phyloP scores from a whole-genome alignment of 2,797 vertebrate species.

The Microtus obscurus region DNA sequence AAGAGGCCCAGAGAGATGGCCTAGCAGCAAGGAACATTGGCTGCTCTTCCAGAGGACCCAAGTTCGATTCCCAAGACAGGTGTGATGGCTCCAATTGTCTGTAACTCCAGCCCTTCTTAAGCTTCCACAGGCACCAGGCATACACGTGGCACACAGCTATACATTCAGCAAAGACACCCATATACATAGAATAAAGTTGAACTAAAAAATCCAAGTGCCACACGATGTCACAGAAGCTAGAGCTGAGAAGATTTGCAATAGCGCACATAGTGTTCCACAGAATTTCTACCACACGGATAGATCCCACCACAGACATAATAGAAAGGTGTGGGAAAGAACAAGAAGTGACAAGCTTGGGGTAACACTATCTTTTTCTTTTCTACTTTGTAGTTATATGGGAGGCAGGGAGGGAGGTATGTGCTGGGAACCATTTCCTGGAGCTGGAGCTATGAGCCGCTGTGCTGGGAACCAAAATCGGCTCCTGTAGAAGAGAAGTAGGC shows the following conservation, averaged over 20 bases:
- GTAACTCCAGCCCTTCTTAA: neutral
- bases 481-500: neutral
- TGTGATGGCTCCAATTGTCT: neutral
- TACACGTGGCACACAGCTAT: neutral
- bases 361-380: neutral
- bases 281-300: neutral
- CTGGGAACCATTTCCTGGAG: neutral
- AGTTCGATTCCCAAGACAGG: neutral
- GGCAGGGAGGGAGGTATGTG: no score
- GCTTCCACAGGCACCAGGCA: neutral
- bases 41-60: no score
- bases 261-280: no score
- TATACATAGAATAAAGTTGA: neutral
- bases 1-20: neutral
- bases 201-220: neutral
- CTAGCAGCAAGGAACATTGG: neutral
- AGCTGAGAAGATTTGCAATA: neutral
- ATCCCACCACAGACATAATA: neutral
- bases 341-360: neutral
- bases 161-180: neutral
- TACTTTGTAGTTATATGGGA: neutral
- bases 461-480: neutral
- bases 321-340: neutral
- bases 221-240: neutral
- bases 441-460: no score